Evolutionary conservation across 2,888 invertebrate species (phyloP).

Genomic region (Laothoe populi): DNA sequence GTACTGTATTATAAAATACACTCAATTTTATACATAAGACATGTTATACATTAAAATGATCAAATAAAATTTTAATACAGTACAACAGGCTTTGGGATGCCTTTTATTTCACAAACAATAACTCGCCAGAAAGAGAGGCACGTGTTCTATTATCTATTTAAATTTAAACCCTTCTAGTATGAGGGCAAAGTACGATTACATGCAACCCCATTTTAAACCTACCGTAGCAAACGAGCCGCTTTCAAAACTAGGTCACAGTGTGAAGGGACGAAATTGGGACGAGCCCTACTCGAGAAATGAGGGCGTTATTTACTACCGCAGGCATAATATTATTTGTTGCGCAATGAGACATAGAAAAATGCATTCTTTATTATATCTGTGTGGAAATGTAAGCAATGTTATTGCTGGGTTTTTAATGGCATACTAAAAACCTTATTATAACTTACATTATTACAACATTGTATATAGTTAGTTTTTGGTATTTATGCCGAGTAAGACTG

Average conservation of each 20-base stretch:
- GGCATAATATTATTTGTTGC: constrained; percentile 24
- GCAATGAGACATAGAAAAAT: constrained; percentile 16
- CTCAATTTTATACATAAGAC: too few relatives aligned
- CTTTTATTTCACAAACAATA: too few relatives aligned
- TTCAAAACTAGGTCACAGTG: constrained; percentile 77
- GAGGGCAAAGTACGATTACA: constrained; percentile 70
- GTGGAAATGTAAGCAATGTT: not conserved
- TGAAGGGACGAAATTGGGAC: constrained; percentile 79
- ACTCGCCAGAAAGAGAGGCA: constrained; percentile 46
- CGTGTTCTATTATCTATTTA: constrained; percentile 45
- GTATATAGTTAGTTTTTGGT: too few relatives aligned
- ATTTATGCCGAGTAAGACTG: too few relatives aligned
- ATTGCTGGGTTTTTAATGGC: too few relatives aligned
- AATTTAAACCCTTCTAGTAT: constrained; percentile 50
- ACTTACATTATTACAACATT: too few relatives aligned
- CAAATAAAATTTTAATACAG: too few relatives aligned
- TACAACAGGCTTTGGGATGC: too few relatives aligned
- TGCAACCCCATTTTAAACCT: constrained; percentile 78
- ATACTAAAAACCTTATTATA: too few relatives aligned
- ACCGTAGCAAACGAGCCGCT: constrained; percentile 74
- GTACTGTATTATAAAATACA: too few relatives aligned
- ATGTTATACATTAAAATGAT: too few relatives aligned
- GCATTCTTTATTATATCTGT: constrained; percentile 6
- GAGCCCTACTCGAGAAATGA: constrained; percentile 63
- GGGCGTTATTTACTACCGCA: constrained; percentile 27